Evolutionary conservation across 1,140 invertebrate species (phyloP).

Genomic region (Diorhabda elongata): DNA sequence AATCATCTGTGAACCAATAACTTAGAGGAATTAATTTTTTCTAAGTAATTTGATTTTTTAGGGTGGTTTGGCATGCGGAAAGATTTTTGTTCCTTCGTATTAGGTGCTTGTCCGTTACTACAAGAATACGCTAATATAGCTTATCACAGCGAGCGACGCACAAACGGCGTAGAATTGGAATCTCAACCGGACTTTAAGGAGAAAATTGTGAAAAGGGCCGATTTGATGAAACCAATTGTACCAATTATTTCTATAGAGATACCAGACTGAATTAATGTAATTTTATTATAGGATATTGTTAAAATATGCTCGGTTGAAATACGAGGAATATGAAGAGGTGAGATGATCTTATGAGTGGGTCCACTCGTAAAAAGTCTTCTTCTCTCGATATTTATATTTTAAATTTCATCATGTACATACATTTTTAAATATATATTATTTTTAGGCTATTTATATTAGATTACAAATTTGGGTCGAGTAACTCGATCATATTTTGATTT

Average conservation of each 20-base stretch:
- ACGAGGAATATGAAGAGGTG: too few relatives aligned
- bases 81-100: conserved; percentile 93
- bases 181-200: conserved; percentile 59
- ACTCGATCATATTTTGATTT: too few relatives aligned
- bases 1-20: too few relatives aligned
- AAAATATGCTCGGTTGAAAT: too few relatives aligned
- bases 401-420: too few relatives aligned
- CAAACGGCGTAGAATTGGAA: conserved; percentile 51
- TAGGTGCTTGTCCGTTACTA: conserved; percentile 87
- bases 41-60: conserved; percentile 48
- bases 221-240: conserved; percentile 75
- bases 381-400: too few relatives aligned
- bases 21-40: not conserved
- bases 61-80: conserved; percentile 99
- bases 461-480: too few relatives aligned
- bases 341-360: too few relatives aligned
- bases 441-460: too few relatives aligned
- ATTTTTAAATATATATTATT: too few relatives aligned
- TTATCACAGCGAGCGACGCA: conserved; percentile 68
- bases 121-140: conserved; percentile 98
- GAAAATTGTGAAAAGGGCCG: conserved; percentile 64
- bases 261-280: conserved; percentile 65
- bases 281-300: not conserved
- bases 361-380: too few relatives aligned
- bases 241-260: conserved; percentile 84